Conservation (phyloP, 2,797 vertebrate species). For the Spizella passerina region DNA sequence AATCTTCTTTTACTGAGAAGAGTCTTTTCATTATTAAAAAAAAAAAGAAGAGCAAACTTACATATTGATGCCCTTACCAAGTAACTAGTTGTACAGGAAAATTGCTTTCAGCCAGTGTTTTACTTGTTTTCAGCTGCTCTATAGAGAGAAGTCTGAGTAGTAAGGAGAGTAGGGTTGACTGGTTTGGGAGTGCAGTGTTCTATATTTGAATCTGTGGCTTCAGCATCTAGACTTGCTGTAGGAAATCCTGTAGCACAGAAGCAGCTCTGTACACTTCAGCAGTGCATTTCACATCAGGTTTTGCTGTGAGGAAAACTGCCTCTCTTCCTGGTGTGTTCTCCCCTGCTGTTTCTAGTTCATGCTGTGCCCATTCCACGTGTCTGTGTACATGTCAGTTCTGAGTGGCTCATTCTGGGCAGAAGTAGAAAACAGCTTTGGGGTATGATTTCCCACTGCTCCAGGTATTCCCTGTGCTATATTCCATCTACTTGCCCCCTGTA, state of each 20-base stretch:
- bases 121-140: background rate
- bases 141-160: background rate
- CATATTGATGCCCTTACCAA: background rate
- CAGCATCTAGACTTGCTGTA: background rate
- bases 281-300: background rate
- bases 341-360: background rate
- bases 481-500: fast-evolving
- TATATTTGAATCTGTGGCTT: background rate
- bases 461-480: background rate
- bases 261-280: background rate
- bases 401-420: background rate
- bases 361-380: fast-evolving
- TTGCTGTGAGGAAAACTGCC: background rate
- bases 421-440: background rate
- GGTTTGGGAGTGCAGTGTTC: background rate
- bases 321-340: background rate
- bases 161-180: background rate
- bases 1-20: background rate
- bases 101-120: background rate
- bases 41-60: background rate
- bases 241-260: background rate
- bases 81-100: background rate
- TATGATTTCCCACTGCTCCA: background rate
- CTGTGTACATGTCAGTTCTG: fast-evolving
- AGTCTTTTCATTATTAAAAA: background rate